phyloP scores from a whole-genome alignment of 2,888 invertebrate species.

The Sinhomidia bicolor region DNA sequence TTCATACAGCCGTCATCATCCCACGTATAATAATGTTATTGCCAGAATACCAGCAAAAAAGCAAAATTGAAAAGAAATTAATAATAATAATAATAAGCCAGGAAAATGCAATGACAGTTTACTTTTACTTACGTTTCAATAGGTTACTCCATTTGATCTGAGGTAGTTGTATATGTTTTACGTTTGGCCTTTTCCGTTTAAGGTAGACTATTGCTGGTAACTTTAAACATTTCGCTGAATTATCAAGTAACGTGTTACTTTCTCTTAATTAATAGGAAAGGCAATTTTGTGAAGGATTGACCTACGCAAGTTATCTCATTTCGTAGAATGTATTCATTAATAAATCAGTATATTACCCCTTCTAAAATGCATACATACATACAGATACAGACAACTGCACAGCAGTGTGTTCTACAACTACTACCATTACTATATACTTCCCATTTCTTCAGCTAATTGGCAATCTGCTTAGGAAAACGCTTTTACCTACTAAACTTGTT shows the following conservation, averaged over 20 bases:
- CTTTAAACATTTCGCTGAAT: not conserved
- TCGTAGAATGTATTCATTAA: not conserved
- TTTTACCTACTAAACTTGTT: not conserved
- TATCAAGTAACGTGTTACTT: not conserved
- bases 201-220: not conserved
- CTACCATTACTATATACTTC: not conserved
- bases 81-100: not conserved
- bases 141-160: slow-evolving; percentile 33
- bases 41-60: not conserved
- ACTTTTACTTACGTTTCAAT: slow-evolving; percentile 34
- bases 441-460: not conserved
- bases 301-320: not conserved
- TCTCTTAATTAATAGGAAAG: not conserved
- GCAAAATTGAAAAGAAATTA: not conserved
- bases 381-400: not conserved
- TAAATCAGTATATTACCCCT: not conserved
- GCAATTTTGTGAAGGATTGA: slow-evolving; percentile 1
- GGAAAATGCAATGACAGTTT: not conserved
- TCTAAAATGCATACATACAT: not conserved
- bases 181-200: not conserved
- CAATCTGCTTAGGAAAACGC: not conserved
- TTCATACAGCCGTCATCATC: not conserved
- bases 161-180: slow-evolving; percentile 13
- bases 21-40: not conserved
- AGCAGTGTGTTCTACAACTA: too few species aligned